Evolutionary conservation across 2,797 vertebrate genomes (phyloP), one percentile per base, ranked within the genome.

Genomic region (Lagodon rhomboides): DNA sequence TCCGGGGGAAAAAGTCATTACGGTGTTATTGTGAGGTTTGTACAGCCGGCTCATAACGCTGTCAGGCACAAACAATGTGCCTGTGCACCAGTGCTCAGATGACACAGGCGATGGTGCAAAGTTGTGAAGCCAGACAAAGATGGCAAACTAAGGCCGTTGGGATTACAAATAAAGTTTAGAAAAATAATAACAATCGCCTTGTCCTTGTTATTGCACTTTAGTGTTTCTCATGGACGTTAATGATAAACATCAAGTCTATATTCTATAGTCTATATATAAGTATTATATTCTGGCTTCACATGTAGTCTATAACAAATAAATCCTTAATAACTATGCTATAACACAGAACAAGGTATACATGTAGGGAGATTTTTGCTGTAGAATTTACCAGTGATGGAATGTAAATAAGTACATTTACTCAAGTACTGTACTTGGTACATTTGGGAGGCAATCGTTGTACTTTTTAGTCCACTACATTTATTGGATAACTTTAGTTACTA

Each of bases 161-260:
- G 38, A 25, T 62, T 56, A 56, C 43, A 82, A 63, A 68, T 68
- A 11, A 78, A 71, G 53, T 75, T 71, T 44, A 6, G 56, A 46
- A 51, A 64, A 67, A 69, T 56, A 17, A 58, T 67, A 30, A 62
- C 23, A 59, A 71, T 65, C 20, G 68, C 30, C 15, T 56, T 30
- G 2, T 51, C 25, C 43, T 73, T 44, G 22, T 61, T n/a, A 30
- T 23, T 34, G 30, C 60, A 49, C 49, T 12, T 44, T 20, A 16
- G 30, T 54, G 56, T 77, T 75, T 60, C 70, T 8, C 15, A 44
- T 68, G 17, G 41, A 56, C 30, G 64, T 56, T 30, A 38, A 66
- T 55, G 18, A 58, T 47, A 15, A 63, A 77, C 49, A 78, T 67
- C 25, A 25, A 64, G 38, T 72, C 44, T 46, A 41, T n/a, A n/a